A percentile compares a stretch with the other conserved stretches of the same genome.
Conservation (phyloP, 2,888 invertebrate species). For the Drosophila diplacantha region DNA sequence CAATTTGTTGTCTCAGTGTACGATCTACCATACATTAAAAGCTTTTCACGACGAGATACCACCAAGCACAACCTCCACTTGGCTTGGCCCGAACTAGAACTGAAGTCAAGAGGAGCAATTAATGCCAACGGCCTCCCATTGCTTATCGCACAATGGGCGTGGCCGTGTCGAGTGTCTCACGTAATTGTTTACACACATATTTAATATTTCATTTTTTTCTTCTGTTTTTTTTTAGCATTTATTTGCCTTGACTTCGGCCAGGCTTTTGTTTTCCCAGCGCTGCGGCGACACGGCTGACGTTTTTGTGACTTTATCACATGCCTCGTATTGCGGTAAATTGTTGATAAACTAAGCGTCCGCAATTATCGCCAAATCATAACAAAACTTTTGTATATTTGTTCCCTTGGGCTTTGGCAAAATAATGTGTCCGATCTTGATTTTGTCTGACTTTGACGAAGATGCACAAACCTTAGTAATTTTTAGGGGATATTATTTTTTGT, state of each 20-base stretch:
- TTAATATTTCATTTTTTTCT: slow-evolving; percentile 35
- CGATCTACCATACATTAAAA: slow-evolving; percentile 7
- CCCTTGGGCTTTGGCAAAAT: slow-evolving; percentile 11
- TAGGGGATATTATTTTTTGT: background rate
- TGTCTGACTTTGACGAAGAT: slow-evolving; percentile 2
- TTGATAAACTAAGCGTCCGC: slow-evolving; percentile 29
- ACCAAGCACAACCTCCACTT: slow-evolving; percentile 21
- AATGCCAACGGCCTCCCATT: slow-evolving; percentile 38
- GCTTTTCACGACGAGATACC: slow-evolving; percentile 22
- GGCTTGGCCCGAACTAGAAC: slow-evolving; percentile 32
- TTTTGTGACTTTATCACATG: slow-evolving; percentile 74
- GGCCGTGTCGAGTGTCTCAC: slow-evolving; percentile 54
- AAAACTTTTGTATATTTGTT: slow-evolving; percentile 15
- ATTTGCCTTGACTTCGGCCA: slow-evolving; percentile 59
- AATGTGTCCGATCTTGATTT: slow-evolving; percentile 11
- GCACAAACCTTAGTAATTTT: background rate
- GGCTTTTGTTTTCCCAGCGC: slow-evolving; percentile 68
- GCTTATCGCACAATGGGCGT: slow-evolving; percentile 49
- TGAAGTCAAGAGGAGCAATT: slow-evolving; percentile 29
- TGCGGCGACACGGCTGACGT: slow-evolving; percentile 66
- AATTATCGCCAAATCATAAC: slow-evolving; percentile 34
- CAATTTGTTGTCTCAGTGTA: background rate
- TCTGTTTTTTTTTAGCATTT: slow-evolving; percentile 34
- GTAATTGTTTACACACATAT: slow-evolving; percentile 70
- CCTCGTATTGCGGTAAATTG: slow-evolving; percentile 67